phyloP scores from a whole-genome alignment of 2,888 invertebrate genomes.

The Pyrrhosoma nymphula region DNA sequence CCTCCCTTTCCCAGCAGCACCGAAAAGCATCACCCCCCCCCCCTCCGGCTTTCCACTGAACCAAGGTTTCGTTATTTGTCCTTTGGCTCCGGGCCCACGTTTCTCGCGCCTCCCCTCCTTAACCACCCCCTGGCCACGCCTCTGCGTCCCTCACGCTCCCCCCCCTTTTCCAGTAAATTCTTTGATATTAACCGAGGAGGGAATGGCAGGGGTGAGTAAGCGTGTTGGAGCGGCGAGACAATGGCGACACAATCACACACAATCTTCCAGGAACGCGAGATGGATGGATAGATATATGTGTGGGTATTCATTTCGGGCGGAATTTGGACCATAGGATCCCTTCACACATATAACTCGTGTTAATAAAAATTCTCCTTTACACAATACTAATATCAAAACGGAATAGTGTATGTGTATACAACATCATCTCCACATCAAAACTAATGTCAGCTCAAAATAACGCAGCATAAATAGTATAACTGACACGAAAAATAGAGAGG shows the following conservation, averaged over 20 bases:
- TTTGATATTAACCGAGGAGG: slow-evolving; percentile 37
- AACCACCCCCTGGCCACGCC: no score
- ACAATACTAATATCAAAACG: no score
- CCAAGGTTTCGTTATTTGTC: slow-evolving; percentile 51
- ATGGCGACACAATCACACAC: neutral
- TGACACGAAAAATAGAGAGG: no score
- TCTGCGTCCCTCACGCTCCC: neutral
- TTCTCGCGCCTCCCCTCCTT: neutral
- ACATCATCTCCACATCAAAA: no score
- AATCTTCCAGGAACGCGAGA: slow-evolving; percentile 5
- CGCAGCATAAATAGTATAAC: no score
- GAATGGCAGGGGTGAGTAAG: neutral
- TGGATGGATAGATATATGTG: neutral
- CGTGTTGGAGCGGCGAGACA: neutral
- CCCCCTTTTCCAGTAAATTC: neutral
- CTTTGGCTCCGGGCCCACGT: slow-evolving; percentile 34
- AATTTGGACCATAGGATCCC: no score
- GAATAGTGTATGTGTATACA: no score
- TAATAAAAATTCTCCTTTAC: no score
- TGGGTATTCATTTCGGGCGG: neutral
- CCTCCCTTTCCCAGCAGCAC: no score
- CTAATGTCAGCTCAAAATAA: no score
- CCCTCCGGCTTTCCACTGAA: neutral
- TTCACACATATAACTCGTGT: no score
- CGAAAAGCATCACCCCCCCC: neutral